A percentile compares a stretch with the other conserved stretches of the same genome.
phyloP scores from a whole-genome alignment of 2,888 invertebrate genomes.

The Andrena fulva region DNA sequence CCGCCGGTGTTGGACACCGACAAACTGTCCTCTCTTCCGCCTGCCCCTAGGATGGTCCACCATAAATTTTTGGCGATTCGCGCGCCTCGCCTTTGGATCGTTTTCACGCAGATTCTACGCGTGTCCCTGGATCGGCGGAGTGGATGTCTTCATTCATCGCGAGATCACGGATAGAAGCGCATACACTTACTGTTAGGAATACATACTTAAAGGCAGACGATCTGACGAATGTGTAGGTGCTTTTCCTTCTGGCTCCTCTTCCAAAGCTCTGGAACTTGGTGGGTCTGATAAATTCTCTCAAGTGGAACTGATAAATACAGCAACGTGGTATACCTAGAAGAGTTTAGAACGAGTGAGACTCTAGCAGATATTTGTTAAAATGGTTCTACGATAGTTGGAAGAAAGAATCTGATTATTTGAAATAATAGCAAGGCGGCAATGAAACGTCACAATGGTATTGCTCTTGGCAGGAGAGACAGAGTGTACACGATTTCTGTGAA shows the following conservation, averaged over 20 bases:
- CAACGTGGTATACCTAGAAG: too few relatives aligned
- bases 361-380: too few relatives aligned
- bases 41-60: constrained; percentile 4
- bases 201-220: too few relatives aligned
- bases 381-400: too few relatives aligned
- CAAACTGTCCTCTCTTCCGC: constrained; percentile 44
- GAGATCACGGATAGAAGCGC: background rate
- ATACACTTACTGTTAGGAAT: too few relatives aligned
- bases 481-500: constrained; percentile 53
- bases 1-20: constrained; percentile 63
- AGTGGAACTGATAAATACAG: too few relatives aligned
- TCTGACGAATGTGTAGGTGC: too few relatives aligned
- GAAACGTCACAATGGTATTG: background rate
- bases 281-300: too few relatives aligned
- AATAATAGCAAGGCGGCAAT: background rate
- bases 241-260: too few relatives aligned
- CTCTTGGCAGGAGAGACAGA: background rate
- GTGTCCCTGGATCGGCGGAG: constrained; percentile 14
- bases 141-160: constrained; percentile 49
- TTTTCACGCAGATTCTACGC: constrained; percentile 69
- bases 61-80: constrained; percentile 39
- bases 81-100: constrained; percentile 25
- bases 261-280: too few relatives aligned
- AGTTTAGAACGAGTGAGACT: too few relatives aligned
- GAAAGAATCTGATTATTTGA: background rate